Evolutionary conservation across 64 coral and sea anemone genomes (phyloP), one percentile per base, ranked within the genome.

Genomic region (Stichodactyla mertensii): DNA sequence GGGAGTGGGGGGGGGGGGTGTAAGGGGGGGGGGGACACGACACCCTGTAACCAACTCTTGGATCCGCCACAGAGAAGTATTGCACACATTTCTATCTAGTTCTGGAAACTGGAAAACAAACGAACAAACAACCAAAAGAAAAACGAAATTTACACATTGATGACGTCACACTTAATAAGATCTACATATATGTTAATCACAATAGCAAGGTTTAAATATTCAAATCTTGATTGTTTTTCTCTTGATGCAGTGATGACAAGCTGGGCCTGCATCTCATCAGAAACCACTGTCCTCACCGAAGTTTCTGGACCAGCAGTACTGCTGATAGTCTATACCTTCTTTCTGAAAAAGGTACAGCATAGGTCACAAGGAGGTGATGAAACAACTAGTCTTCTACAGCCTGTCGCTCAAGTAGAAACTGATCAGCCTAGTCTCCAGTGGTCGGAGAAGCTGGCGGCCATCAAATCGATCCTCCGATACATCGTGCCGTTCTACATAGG

Each of bases 261-360:
- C 4, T 91, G 79, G 92, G 61, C 89, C 55, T 94, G 92, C 79
- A 81, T 94, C 18, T 94, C 92, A n/a, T 86, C 92, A 18, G 87
- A 87, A 45, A 90, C 90, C 64, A 88, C 92, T 10, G 53, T 91
- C 20, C 14, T 85, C 7, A 85, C 87, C 6, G 64, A 74, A 74
- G 22, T 74, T 13, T 26, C 61, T 79, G 80, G 88, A 6, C 78
- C 92, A 22, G 77, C 91, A 51, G n/a, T 87, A 26, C 57, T 94
- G 4, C 79, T 94, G 14, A 60, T 79, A 15, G 88, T 88, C 66
- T 94, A 80, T 58, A 79, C 87, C 23, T 85, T 83, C 57, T 52
- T 88, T 58, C 89, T 94, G 79, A 79, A 90, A 62, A 94, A 94
- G 52, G 87, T 78, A 66, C 84, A 87, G 1, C 9, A 53, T 51